Conservation (phyloP, 2,797 vertebrate species). For the Gambusia yucatana region DNA sequence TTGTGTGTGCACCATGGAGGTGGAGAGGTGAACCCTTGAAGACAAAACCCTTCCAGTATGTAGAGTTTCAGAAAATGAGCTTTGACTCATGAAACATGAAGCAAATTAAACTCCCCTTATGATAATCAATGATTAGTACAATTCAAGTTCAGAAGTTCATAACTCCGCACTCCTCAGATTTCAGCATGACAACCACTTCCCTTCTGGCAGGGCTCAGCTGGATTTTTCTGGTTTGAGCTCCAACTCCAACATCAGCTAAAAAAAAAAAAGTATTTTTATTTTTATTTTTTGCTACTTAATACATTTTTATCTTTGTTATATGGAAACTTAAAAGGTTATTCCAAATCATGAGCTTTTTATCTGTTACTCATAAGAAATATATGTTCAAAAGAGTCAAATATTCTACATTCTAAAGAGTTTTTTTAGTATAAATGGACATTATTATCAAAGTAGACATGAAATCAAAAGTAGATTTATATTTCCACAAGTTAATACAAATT, state of each 20-base stretch:
- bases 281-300: neutral
- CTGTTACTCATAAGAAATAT: too few species aligned
- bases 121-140: neutral
- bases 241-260: neutral
- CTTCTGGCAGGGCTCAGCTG: neutral
- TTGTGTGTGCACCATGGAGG: constrained; percentile 18
- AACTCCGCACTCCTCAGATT: neutral
- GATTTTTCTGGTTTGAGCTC: neutral
- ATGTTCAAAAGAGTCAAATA: too few species aligned
- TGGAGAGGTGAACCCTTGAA: constrained; percentile 11
- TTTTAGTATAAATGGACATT: too few species aligned
- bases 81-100: neutral
- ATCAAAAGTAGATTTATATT: too few species aligned
- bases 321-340: neutral
- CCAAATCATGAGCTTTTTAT: neutral
- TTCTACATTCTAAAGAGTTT: too few species aligned
- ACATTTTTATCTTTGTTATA: neutral
- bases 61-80: neutral
- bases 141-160: neutral
- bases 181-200: neutral
- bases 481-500: too few species aligned
- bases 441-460: too few species aligned
- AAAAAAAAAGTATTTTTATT: neutral
- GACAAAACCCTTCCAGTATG: neutral
- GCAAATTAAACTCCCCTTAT: neutral